Conservation (phyloP, 92 coral and sea anemone species). For the Paramuricea clavata region DNA sequence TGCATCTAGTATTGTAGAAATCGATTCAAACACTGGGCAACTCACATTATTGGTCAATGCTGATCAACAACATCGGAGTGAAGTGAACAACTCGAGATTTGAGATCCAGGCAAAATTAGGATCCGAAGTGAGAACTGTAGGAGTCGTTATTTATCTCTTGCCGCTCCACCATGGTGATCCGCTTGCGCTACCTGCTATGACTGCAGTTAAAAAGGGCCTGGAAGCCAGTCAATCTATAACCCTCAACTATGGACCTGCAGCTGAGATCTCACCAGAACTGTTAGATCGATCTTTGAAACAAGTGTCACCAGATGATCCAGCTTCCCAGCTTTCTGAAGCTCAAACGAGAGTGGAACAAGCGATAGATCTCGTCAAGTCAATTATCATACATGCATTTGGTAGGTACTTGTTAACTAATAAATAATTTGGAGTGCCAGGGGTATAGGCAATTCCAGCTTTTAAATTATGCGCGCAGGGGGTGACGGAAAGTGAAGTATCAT, state of each 20-base stretch:
- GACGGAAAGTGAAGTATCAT: too few species aligned
- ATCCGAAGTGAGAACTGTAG: not conserved
- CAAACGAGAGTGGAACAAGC: not conserved
- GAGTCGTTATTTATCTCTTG: not conserved
- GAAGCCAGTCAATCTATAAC: not conserved
- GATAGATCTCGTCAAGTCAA: not conserved
- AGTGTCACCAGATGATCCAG: not conserved
- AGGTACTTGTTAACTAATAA: not conserved
- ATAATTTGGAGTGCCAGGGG: too few species aligned
- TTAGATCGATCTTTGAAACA: not conserved
- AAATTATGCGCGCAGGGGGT: too few species aligned
- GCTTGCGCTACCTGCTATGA: not conserved
- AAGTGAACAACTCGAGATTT: not conserved
- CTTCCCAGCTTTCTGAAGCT: not conserved
- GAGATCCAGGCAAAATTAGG: not conserved
- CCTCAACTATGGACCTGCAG: not conserved
- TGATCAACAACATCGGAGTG: not conserved
- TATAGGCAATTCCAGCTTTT: too few species aligned
- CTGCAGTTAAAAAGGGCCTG: not conserved
- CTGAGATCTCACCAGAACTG: not conserved
- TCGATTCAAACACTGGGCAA: not conserved
- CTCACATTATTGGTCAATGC: not conserved
- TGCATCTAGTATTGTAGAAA: not conserved
- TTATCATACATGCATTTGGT: constrained; percentile 1
- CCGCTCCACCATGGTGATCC: not conserved